Conservation (phyloP, 2,113 vertebrate genomes). For the Solea senegalensis region DNA sequence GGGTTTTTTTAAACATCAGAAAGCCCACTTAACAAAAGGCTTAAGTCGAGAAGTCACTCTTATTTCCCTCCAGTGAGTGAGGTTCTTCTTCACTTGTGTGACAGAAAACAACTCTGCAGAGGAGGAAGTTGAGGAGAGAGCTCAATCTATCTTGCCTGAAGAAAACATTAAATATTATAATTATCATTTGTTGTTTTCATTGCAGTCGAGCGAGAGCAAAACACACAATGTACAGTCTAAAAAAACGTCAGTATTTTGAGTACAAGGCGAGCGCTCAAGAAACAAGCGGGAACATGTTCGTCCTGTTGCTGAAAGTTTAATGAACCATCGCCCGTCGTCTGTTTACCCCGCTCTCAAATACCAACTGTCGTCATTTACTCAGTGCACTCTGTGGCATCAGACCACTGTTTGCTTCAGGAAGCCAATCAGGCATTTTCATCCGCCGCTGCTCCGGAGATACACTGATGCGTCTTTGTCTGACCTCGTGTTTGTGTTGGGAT, state of each 20-base stretch:
- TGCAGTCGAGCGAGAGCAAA: too few species aligned
- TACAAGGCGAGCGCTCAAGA: slow-evolving; percentile 1
- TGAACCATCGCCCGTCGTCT: slow-evolving; percentile 18
- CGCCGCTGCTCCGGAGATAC: background rate
- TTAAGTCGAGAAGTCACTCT: too few species aligned
- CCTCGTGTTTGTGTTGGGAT: slow-evolving; percentile 9
- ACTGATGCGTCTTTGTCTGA: slow-evolving; percentile 16
- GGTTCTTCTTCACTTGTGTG: too few species aligned
- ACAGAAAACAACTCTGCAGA: too few species aligned
- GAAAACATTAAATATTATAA: too few species aligned
- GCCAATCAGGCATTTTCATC: slow-evolving; percentile 5
- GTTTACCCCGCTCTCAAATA: slow-evolving; percentile 34
- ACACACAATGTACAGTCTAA: too few species aligned
- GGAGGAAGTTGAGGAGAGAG: too few species aligned
- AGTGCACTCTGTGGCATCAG: background rate
- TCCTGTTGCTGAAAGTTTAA: slow-evolving; percentile 42
- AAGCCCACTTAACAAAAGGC: too few species aligned
- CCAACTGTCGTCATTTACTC: slow-evolving; percentile 34
- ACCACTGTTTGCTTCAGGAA: slow-evolving; percentile 5
- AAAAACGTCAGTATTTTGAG: background rate
- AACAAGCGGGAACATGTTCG: slow-evolving; percentile 24
- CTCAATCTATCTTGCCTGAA: too few species aligned
- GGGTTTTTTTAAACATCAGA: too few species aligned
- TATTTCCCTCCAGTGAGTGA: too few species aligned
- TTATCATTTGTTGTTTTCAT: too few species aligned